phyloP scores from a whole-genome alignment of 2,797 vertebrate species.

The Squalus acanthias region DNA sequence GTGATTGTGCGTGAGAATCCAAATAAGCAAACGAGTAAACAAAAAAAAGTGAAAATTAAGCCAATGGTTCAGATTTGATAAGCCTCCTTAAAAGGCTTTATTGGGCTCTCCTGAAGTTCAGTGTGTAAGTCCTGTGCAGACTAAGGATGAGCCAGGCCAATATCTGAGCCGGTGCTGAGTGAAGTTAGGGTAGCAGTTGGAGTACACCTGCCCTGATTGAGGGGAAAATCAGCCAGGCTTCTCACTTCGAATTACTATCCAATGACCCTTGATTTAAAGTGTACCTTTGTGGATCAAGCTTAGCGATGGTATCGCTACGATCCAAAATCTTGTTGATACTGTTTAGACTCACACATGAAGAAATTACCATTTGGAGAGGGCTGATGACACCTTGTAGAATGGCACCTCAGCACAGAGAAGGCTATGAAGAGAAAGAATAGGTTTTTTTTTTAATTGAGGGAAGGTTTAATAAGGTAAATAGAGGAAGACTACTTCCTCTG shows the following conservation, averaged over 20 bases:
- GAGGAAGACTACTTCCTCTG: not conserved
- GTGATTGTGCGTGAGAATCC: not conserved
- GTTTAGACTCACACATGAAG: not conserved
- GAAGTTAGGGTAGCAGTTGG: not conserved
- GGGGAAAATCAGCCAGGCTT: not conserved
- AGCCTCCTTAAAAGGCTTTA: not conserved
- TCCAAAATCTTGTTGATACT: not conserved
- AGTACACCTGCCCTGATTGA: not conserved
- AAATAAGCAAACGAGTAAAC: not conserved
- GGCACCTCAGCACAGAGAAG: not conserved
- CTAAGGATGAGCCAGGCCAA: not conserved
- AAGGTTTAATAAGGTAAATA: not conserved
- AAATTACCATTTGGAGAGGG: not conserved
- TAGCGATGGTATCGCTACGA: not conserved
- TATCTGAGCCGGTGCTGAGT: too few species aligned
- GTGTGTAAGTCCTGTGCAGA: not conserved
- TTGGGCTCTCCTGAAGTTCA: not conserved
- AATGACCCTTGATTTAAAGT: not conserved
- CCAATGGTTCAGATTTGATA: not conserved
- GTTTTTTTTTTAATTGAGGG: not conserved
- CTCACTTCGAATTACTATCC: not conserved
- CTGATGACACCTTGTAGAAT: not conserved
- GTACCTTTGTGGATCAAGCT: not conserved
- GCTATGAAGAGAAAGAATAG: not conserved
- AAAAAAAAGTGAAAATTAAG: not conserved